Conservation (phyloP, 2,113 vertebrate genomes). For the Oophaga pumilio region DNA sequence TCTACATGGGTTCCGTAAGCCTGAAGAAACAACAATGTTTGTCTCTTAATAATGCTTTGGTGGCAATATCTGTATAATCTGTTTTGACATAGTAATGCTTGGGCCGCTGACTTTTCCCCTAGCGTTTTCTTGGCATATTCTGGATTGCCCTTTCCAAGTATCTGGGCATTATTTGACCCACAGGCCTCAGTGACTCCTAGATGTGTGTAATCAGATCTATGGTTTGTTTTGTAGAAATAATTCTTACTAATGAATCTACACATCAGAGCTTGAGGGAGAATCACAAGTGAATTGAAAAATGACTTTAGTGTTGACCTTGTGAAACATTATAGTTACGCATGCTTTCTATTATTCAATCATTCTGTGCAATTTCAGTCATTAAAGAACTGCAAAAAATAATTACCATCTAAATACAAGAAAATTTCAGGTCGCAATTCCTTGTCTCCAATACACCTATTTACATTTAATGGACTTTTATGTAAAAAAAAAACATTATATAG, state of each 20-base stretch:
- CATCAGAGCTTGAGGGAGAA: neutral
- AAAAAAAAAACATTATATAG: neutral
- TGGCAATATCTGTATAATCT: conserved; percentile 8
- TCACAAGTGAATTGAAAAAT: neutral
- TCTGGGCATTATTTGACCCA: conserved; percentile 33
- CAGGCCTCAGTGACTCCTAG: neutral
- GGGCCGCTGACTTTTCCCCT: conserved; percentile 13
- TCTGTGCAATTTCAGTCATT: neutral
- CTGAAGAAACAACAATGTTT: neutral
- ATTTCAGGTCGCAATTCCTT: neutral
- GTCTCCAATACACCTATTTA: too few relatives aligned
- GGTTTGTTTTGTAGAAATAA: neutral
- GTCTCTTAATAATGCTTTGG: conserved; percentile 1
- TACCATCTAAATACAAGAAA: neutral
- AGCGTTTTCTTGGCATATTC: neutral
- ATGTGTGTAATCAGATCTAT: conserved; percentile 19
- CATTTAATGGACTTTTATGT: neutral
- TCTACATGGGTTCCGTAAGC: neutral
- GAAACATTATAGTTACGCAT: neutral
- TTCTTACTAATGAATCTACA: conserved; percentile 19
- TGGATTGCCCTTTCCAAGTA: conserved; percentile 10
- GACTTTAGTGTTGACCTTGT: conserved; percentile 33
- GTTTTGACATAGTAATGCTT: conserved; percentile 3
- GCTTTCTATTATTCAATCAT: neutral
- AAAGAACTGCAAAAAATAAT: neutral